Evolutionary conservation across 2,888 invertebrate species (phyloP).

Genomic region (Drosophila melanosoma): DNA sequence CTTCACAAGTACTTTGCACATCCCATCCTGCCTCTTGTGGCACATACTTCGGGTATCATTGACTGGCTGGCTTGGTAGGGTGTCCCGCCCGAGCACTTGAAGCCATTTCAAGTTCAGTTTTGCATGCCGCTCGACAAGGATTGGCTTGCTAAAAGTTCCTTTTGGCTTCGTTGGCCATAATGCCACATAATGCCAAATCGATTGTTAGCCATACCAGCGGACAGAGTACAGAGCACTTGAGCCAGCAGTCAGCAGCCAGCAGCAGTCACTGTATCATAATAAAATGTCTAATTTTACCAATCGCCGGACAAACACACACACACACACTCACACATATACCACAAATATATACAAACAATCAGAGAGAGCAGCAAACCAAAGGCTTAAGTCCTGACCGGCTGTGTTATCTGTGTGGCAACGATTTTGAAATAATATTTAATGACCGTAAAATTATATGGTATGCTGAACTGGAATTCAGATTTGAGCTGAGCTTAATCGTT

Average conservation of each 20-base stretch:
- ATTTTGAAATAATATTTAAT: constrained; percentile 80
- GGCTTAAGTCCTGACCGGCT: constrained; percentile 46
- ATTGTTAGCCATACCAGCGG: constrained; percentile 67
- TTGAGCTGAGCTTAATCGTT: background rate
- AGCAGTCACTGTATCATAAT: constrained; percentile 70
- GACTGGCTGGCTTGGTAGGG: constrained; percentile 54
- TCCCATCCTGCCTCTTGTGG: constrained; percentile 19
- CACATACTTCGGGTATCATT: constrained; percentile 51
- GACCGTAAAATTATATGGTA: constrained; percentile 79
- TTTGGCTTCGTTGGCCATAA: constrained; percentile 63
- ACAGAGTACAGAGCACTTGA: constrained; percentile 6
- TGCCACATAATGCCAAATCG: constrained; percentile 81
- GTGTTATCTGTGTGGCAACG: constrained; percentile 53
- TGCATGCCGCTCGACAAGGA: constrained; percentile 56
- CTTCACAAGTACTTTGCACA: constrained; percentile 26
- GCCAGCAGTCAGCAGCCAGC: constrained; percentile 3
- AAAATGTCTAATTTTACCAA: constrained; percentile 72
- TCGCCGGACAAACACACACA: constrained; percentile 33
- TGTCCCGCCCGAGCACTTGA: constrained; percentile 14
- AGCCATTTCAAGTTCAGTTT: constrained; percentile 69
- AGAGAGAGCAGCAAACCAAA: constrained; percentile 40
- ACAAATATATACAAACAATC: constrained; percentile 21
- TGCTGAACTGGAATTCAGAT: constrained; percentile 53
- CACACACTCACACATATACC: constrained; percentile 20
- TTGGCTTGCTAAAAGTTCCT: constrained; percentile 40